Evolutionary conservation across 2,113 vertebrate species (phyloP), one percentile per base, ranked within the genome.

Genomic region (Myxocyprinus asiaticus): DNA sequence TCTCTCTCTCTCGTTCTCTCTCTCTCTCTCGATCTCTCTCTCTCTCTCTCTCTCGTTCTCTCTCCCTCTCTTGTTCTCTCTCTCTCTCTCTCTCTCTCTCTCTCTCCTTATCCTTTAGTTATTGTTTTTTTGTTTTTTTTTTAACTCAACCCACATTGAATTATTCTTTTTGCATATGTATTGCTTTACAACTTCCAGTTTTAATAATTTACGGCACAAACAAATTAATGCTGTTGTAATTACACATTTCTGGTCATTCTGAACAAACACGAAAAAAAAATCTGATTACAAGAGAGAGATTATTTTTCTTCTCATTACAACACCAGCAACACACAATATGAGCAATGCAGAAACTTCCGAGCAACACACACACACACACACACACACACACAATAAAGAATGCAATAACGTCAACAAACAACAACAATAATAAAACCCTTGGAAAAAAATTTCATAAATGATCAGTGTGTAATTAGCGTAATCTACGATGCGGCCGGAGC

Each of bases 381-480:
- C 72, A 68, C 69, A 69, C 79, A 73, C 62, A 59, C 48, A 86
- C 90, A 92, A 92, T 93, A 92, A 94, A 92, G 91, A 92, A 93
- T 92, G 91, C 88, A 94, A 93, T 94, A 94, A 93, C 88, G 85
- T 85, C 89, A 90, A 91, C 1, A 33, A 33, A 33, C 90, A 92
- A 87, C 86, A 89, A 92, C 88, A 93, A 93, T 88, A 92, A 92
- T 92, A 93, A 93, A 93, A 93, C 89, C 93, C 95, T 96, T 93
- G 93, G 92, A n/a, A 90, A 89, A 92, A 95, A 94, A 94, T 94
- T 95, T 96, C 94, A 95, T 93, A 97, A 96, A 95, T 92, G 94
- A 98, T 99, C 96, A 98, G 96, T 94, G 95, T 95, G 96, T 97
- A 99, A 99, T 99, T 99, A 99, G 96, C 96, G 95, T 95, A 97